Evolutionary conservation across 1,140 invertebrate species (phyloP), one percentile per base, ranked within the genome.

Genomic region (Sitodiplosis mosellana): DNA sequence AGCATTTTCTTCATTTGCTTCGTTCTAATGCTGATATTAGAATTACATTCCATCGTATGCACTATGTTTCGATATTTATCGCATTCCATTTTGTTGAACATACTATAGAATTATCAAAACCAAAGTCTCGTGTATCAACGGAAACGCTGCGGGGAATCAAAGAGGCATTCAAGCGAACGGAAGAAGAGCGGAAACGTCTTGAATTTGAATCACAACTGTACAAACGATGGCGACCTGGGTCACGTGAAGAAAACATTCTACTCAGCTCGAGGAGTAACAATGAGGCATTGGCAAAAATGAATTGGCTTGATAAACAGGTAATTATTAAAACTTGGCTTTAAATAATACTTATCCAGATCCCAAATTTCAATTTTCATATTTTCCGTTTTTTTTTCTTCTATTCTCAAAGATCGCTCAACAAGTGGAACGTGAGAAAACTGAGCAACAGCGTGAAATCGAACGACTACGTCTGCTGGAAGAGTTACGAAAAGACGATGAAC

Each of bases 181-280:
- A 69, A 45, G 60, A 71, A 47, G 61, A 67, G n/a, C 64, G 60
- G 38, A 56, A 61, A 14, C 61, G 63, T 15, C 53, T 67, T n/a
- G 68, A 70, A 49, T 59, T 69, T 46, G 70, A 72, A 54, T 53
- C 65, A 7, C 67, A 66, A 42, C 49, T 72, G 1, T 72, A 72
- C 45, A 64, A 69, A 0, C 63, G 68, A 18, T 71, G 68, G 69
- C 57, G 68, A 19, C 56, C 63, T 43, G 60, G 60, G 0, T 42
- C 56, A 57, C 0, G 41, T 58, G 6, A 49, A 64, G 52, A 61
- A 48, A 56, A 60, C 63, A 43, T 66, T 45, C 41, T 68, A 56
- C 60, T 56, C 51, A 48, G 62, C 52, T 57, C 64, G 41, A 55
- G 57, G 46, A 51, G 56, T 27, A 53, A 59, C 48, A 54, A 64